Evolutionary conservation across 2,888 invertebrate genomes (phyloP), one percentile per base, ranked within the genome.

Genomic region (Campoplex capitator): DNA sequence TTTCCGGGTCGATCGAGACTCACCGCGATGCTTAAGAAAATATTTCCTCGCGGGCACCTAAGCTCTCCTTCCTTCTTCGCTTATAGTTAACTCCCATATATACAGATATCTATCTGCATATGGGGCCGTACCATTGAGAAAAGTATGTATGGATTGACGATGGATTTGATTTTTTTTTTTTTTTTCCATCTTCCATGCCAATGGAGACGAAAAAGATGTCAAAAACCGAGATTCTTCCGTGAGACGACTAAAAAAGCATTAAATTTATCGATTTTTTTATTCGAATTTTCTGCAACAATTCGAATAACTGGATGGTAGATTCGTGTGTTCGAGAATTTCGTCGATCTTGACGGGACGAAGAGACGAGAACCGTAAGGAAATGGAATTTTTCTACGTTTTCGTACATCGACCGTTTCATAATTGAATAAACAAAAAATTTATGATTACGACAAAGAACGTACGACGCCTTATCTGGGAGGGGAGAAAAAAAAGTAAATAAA

Each of bases 1-100:
- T 85, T 85, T 85, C 85, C 85, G 85, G 85, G 85, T 85, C 85
- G 85, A 85, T 85, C 85, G 85, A 85, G 85, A 82, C 85, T 83
- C 82, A 78, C 82, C 85, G 85, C 85, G 85, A 85, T 85, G 82
- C 82, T 85, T 85, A 83, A 85, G 85, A 85, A 85, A 85, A 85
- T 85, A 85, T 85, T 85, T 85, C 85, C 85, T 85, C 82, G 48
- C 82, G 78, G 85, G 85, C 82, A 82, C 85, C 82, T 58, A 73
- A 78, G 78, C 85, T 85, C 82, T 70, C 75, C 82, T 73, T 73
- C 73, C 65, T 73, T 65, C 62, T 58, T 71, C 73, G 74, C 67
- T 79, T 45, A 45, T 78, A 65, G 35, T 65, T 45, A 42, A 71
- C 65, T 81, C 76, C 77, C 62, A 62, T 79, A 54, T 45, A 67